Base-by-base conservation (phyloP, 2,797 vertebrate species). In the Diplodus sargus region DNA sequence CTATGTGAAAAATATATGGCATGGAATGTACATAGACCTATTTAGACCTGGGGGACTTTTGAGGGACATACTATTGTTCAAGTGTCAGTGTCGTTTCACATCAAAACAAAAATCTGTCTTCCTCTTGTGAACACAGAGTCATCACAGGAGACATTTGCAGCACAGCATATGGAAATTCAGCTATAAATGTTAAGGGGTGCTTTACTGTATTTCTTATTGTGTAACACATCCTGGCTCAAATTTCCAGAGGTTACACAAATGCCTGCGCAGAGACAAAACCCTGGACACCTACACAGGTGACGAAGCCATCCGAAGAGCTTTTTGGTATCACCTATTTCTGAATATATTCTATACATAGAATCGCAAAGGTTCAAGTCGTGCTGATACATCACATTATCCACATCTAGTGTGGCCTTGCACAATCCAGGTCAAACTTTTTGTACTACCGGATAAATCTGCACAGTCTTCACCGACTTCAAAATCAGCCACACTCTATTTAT, bases 1-100 rank as follows among this genome's bases (percentile, higher is more conserved):
- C 64, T 23, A 63, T 23, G 57, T 43, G 20, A 47, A 72, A 48
- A 48, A 76, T 61, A 63, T 45, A 78, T n/a, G 62, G 62, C 45
- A 75, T 84, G 45, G 83, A 87, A 79, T 76, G 54, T 54, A 71
- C 49, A 81, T 64, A 87, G 65, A 67, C 54, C 54, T 25, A 25
- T 3, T 14, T 11, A 74, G 51, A 67, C 39, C 73, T 53, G 25
- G 9, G 51, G 60, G 42, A 56, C 54, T 48, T 43, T 59, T 60
- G 17, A 14, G 67, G 48, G 48, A 60, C 25, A 52, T 13, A 5
- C 28, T 18, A n/a, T 20, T 48, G 48, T 72, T 72, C n/a, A 79
- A 81, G 76, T 74, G 73, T 75, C 51, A 64, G 18, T 23, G 45
- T 72, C 70, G 78, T 59, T 56, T 53, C 70, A 67, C 63, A 71